These are phyloP conservation scores for Stegodyphus dumicola DNA, from an alignment of 1,140 invertebrate genomes.

Conservation along the genomic window DNA sequence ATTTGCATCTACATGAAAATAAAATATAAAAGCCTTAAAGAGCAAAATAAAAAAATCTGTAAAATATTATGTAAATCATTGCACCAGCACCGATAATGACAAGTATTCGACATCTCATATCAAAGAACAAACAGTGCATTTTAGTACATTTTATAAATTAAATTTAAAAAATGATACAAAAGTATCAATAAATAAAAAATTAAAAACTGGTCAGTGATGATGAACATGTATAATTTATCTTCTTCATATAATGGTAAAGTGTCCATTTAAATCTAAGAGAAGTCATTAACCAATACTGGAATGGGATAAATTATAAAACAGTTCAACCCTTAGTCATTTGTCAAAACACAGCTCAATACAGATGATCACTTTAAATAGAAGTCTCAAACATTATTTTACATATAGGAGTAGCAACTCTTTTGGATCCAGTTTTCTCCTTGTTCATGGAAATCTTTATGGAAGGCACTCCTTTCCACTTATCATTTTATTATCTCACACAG, in stretches of 20 bases:
- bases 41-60: background rate
- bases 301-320: no score
- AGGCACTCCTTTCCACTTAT: slow-evolving; percentile 43
- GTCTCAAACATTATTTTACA: background rate
- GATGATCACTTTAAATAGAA: background rate
- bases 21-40: slow-evolving; percentile 24
- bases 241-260: no score
- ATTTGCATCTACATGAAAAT: slow-evolving; percentile 25
- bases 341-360: background rate
- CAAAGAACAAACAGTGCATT: no score
- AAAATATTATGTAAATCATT: slow-evolving; percentile 13
- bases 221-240: background rate
- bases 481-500: slow-evolving; percentile 18
- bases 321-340: background rate
- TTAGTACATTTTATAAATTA: background rate
- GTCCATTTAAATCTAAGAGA: no score
- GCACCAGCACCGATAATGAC: slow-evolving; percentile 41
- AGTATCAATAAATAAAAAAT: background rate
- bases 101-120: no score
- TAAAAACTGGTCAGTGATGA: background rate
- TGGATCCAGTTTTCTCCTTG: background rate
- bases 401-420: background rate
- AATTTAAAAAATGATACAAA: background rate
- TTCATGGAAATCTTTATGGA: background rate
- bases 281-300: no score